phyloP scores from a whole-genome alignment of 1,140 invertebrate species.

The Panagrolaimus sp. region DNA sequence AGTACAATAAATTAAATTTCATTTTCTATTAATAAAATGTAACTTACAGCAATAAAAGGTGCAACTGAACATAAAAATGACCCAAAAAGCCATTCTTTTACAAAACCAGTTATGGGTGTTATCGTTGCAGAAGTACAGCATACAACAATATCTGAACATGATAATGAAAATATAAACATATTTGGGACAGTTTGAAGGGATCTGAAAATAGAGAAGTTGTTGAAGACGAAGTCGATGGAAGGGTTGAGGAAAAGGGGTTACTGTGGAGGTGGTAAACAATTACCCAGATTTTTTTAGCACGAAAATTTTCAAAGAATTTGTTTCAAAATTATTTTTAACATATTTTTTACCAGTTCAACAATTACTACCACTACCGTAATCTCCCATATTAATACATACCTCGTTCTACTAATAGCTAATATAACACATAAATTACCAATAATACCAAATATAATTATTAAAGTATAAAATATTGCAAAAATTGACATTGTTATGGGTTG shows the following conservation, averaged over 20 bases:
- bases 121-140: constrained; percentile 55
- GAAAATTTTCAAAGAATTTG: too few species aligned
- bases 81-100: constrained; percentile 55
- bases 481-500: constrained; percentile 28
- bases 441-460: constrained; percentile 42
- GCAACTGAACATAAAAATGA: constrained; percentile 34
- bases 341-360: too few species aligned
- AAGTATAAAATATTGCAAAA: constrained; percentile 35
- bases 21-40: neutral
- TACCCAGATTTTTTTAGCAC: too few species aligned
- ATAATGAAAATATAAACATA: constrained; percentile 55
- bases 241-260: too few species aligned
- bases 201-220: neutral
- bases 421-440: constrained; percentile 39
- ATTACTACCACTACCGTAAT: neutral
- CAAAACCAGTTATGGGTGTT: constrained; percentile 57
- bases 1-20: neutral
- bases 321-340: too few species aligned
- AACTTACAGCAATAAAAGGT: constrained; percentile 8
- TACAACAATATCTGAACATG: constrained; percentile 55
- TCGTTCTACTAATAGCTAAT: constrained; percentile 36
- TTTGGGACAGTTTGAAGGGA: constrained; percentile 59
- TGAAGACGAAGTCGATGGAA: neutral
- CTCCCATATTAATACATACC: neutral
- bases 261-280: too few species aligned